Evolutionary conservation across 2,113 vertebrate genomes (phyloP).

Genomic region (Xyliphius kryptos): DNA sequence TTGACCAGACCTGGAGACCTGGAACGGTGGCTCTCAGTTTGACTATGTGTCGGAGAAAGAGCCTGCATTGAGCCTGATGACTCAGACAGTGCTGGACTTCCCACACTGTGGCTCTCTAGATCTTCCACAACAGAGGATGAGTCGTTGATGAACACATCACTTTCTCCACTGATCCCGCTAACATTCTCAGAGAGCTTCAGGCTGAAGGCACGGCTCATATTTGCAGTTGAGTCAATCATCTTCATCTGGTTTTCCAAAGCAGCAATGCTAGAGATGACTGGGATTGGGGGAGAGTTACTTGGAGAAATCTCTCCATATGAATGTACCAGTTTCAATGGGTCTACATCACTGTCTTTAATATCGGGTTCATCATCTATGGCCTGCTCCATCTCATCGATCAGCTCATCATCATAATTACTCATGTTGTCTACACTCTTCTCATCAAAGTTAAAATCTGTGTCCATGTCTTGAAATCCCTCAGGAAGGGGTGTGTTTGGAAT

Average conservation of each 20-base stretch:
- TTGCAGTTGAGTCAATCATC: constrained; percentile 89
- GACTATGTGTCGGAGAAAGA: constrained; percentile 82
- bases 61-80: constrained; percentile 88
- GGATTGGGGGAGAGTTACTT: constrained; percentile 76
- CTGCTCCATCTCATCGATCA: constrained; percentile 84
- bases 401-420: constrained; percentile 84
- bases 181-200: constrained; percentile 76
- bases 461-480: constrained; percentile 88
- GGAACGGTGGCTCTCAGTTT: constrained; percentile 80
- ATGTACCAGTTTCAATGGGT: constrained; percentile 69
- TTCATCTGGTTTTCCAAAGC: constrained; percentile 98
- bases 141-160: constrained; percentile 81
- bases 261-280: constrained; percentile 93
- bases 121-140: constrained; percentile 79
- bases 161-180: constrained; percentile 74
- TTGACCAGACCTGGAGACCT: constrained; percentile 78
- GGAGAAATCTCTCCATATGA: constrained; percentile 76
- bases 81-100: constrained; percentile 89
- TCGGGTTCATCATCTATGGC: constrained; percentile 87
- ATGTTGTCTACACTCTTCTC: constrained; percentile 82
- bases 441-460: constrained; percentile 81
- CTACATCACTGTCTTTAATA: constrained; percentile 69
- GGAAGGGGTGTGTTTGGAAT: constrained; percentile 87
- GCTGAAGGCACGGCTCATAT: constrained; percentile 73
- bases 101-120: constrained; percentile 84